Conservation (phyloP, 2,113 vertebrate genomes). For the Pomatostomus ruficeps region DNA sequence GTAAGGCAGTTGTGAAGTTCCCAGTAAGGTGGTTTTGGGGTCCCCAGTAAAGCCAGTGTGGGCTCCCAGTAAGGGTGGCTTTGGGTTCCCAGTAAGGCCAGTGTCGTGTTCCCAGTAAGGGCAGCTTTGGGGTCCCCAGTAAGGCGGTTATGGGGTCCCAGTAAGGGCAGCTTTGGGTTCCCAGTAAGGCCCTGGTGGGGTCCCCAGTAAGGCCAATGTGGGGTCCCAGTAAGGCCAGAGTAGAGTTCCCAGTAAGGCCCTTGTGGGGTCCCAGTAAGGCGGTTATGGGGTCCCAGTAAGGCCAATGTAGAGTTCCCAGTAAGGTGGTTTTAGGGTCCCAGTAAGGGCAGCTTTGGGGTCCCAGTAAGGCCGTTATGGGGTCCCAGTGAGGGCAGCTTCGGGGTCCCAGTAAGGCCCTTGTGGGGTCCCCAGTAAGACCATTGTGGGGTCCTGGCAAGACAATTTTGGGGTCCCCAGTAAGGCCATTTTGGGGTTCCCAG, state of each 20-base stretch:
- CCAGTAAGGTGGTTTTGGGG: no score
- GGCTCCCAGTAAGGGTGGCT: no score
- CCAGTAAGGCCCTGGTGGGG: not conserved
- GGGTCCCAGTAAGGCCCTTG: no score
- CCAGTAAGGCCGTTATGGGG: not conserved
- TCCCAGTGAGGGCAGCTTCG: not conserved
- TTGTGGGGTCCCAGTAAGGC: not conserved
- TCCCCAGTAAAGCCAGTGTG: no score
- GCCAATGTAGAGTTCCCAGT: no score
- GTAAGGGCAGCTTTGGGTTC: no score
- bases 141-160: rapidly evolving
- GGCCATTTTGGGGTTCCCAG: rapidly evolving
- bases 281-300: rapidly evolving
- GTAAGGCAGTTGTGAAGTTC: no score
- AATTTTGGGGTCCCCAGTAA: not conserved
- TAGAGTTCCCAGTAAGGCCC: no score
- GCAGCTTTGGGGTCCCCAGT: rapidly evolving
- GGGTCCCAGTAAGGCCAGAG: not conserved
- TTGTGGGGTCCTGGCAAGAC: no score
- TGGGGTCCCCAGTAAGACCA: not conserved
- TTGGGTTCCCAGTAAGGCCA: no score
- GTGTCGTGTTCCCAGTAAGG: not conserved
- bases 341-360: conserved; percentile 52
- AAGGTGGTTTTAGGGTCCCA: not conserved
- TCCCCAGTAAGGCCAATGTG: no score